Conservation (phyloP, 2,113 vertebrate species). For the Malurus elegans region DNA sequence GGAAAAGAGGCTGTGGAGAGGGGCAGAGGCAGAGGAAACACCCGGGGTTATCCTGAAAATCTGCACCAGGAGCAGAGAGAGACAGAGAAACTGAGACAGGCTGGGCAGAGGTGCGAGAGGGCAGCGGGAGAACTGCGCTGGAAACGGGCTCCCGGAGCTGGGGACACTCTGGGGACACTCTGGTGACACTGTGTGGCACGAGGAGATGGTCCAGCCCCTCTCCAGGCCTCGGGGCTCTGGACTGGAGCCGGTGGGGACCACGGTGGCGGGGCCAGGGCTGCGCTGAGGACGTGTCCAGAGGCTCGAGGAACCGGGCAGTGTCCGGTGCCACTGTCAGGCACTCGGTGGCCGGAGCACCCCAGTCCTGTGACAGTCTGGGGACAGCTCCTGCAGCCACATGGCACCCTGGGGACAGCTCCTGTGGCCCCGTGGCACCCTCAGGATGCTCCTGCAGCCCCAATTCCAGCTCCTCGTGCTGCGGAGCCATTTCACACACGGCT, state of each 20-base stretch:
- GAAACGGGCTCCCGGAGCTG: background rate
- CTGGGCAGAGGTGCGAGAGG: background rate
- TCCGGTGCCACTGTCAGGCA: background rate
- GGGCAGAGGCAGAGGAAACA: background rate
- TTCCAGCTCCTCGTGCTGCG: background rate
- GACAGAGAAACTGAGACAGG: background rate
- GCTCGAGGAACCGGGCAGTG: background rate
- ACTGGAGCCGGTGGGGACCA: background rate
- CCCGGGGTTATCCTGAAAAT: background rate
- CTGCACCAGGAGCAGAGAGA: background rate
- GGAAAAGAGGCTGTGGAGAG: background rate
- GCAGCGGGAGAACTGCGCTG: background rate
- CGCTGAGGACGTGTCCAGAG: background rate
- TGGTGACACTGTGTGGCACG: background rate
- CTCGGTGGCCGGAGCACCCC: background rate
- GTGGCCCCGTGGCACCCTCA: background rate
- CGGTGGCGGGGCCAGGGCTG: accelerated
- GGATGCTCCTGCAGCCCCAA: background rate
- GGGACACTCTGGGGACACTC: too few species aligned
- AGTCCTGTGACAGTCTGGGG: background rate
- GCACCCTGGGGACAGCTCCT: too few species aligned
- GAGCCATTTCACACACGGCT: background rate
- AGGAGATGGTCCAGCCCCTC: background rate
- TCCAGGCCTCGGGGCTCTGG: background rate
- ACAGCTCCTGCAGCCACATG: background rate